Conservation (phyloP, 2,113 vertebrate species). For the Pygathrix nemaeus region DNA sequence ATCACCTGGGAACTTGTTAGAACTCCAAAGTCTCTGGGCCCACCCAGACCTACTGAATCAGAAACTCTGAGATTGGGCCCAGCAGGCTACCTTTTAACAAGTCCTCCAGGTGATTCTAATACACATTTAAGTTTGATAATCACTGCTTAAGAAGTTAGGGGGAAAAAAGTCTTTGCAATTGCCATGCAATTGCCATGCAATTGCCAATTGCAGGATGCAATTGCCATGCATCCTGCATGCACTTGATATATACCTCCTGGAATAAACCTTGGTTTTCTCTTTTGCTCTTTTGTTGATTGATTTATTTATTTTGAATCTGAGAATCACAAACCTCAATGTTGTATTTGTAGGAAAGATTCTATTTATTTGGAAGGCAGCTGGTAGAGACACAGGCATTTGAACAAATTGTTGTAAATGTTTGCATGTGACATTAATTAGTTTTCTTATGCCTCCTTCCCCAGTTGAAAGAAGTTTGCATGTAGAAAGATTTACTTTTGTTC, state of each 20-base stretch:
- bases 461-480: neutral
- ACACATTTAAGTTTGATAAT: neutral
- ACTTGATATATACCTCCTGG: neutral
- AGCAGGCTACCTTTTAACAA: neutral
- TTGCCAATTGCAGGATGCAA: neutral
- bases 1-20: neutral
- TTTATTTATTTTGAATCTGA: neutral
- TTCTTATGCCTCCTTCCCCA: neutral
- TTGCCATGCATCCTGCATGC: neutral
- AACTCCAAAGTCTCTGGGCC: neutral
- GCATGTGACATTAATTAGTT: conserved; percentile 7
- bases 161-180: neutral
- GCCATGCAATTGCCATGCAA: no score
- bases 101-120: neutral
- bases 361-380: neutral
- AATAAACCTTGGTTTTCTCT: neutral
- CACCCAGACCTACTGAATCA: neutral
- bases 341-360: conserved; percentile 13
- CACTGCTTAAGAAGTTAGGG: neutral
- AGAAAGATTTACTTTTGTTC: conserved; percentile 38
- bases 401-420: conserved; percentile 24
- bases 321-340: neutral
- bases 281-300: neutral
- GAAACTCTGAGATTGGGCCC: neutral
- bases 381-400: neutral